phyloP scores from a whole-genome alignment of 2,797 vertebrate species.

The Pachyuromys duprasi region DNA sequence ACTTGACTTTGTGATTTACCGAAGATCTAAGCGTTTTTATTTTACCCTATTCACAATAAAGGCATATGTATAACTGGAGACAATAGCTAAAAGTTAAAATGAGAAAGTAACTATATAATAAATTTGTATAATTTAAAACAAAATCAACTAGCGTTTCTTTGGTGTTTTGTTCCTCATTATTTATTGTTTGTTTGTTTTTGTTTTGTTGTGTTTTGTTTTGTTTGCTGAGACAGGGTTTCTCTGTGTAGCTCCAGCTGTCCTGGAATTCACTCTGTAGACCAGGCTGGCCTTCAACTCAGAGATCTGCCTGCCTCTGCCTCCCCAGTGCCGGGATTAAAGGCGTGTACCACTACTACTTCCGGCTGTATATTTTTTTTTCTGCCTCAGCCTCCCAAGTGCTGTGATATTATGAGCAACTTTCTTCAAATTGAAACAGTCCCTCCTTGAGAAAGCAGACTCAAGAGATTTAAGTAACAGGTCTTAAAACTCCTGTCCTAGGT shows the following conservation, averaged over 20 bases:
- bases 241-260: too few relatives aligned
- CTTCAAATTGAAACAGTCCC: not conserved
- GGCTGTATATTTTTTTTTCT: not conserved
- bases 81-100: conserved; percentile 52
- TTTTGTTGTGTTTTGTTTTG: not conserved
- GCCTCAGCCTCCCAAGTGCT: not conserved
- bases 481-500: not conserved
- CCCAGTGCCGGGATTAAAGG: too few relatives aligned
- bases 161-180: not conserved
- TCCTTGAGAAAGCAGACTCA: not conserved
- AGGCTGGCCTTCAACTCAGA: too few relatives aligned
- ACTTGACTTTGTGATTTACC: not conserved
- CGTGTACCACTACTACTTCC: too few relatives aligned
- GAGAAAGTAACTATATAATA: conserved; percentile 47
- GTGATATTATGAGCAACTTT: not conserved
- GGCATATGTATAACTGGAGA: not conserved
- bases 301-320: too few relatives aligned
- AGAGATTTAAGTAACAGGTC: not conserved
- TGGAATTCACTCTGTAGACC: too few relatives aligned
- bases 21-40: not conserved
- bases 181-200: not conserved
- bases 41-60: conserved; percentile 34
- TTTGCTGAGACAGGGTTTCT: too few relatives aligned
- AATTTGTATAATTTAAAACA: conserved; percentile 40
- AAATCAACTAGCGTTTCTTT: conserved; percentile 39